Conservation (phyloP, 2,888 invertebrate species). For the Lithosia quadra region DNA sequence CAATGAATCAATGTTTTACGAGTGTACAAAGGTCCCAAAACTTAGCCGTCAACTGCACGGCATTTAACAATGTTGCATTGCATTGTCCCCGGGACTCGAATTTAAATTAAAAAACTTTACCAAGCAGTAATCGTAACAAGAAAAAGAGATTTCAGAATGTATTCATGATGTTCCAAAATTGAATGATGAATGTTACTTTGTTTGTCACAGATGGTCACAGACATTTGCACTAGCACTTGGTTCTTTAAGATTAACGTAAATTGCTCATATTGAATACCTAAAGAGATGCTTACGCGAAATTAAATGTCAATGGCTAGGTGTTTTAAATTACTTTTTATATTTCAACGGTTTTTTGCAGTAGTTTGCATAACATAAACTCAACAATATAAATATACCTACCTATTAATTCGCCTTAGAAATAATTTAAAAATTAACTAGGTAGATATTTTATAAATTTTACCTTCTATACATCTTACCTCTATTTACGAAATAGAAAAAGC, state of each 20-base stretch:
- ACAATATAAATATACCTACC: slow-evolving; percentile 16
- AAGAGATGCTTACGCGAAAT: slow-evolving; percentile 19
- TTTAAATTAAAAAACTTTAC: slow-evolving; percentile 65
- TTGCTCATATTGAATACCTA: slow-evolving; percentile 17
- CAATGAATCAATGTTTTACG: slow-evolving; percentile 42
- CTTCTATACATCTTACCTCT: no score
- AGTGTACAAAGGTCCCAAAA: slow-evolving; percentile 37
- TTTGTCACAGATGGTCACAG: no score
- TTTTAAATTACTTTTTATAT: slow-evolving; percentile 15
- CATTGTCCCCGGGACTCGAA: slow-evolving; percentile 53
- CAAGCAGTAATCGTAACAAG: slow-evolving; percentile 53
- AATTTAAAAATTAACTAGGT: no score
- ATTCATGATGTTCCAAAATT: slow-evolving; percentile 24
- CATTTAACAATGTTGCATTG: slow-evolving; percentile 45
- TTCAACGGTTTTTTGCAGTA: neutral
- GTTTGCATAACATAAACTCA: neutral
- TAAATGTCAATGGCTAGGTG: slow-evolving; percentile 8
- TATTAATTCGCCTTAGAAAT: neutral
- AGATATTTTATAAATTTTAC: no score
- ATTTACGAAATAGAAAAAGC: no score
- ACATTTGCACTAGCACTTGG: slow-evolving; percentile 31
- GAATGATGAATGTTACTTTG: no score
- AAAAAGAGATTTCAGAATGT: slow-evolving; percentile 49
- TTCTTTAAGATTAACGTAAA: slow-evolving; percentile 38
- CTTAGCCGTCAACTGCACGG: slow-evolving; percentile 40